These are phyloP conservation scores for Zaprionus bogoriensis DNA, from an alignment of 2,888 invertebrate species.

Conservation along the genomic window DNA sequence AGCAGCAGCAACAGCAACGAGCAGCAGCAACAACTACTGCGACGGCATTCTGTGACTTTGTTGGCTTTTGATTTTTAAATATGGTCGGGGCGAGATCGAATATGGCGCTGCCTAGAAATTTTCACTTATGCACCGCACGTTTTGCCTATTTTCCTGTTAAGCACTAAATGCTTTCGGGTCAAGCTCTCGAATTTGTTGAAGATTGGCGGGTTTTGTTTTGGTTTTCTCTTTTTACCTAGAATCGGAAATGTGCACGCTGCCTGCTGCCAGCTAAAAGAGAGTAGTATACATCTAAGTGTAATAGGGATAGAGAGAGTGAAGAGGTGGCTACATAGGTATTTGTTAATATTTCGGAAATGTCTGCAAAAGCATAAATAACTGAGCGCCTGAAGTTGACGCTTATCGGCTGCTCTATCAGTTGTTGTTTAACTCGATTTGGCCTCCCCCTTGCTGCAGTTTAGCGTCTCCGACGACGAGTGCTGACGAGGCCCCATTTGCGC, in stretches of 20 bases:
- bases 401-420: constrained; percentile 14
- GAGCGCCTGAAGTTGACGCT: no score
- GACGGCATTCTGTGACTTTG: constrained; percentile 57
- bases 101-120: constrained; percentile 61
- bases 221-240: constrained; percentile 62
- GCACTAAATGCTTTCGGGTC: constrained; percentile 65
- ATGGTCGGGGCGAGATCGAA: constrained; percentile 62
- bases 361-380: no score
- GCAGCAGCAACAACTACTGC: constrained; percentile 10
- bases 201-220: constrained; percentile 20
- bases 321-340: no score
- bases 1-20: constrained; percentile 20
- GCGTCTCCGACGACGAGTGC: not conserved
- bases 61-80: constrained; percentile 53
- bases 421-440: not conserved
- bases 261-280: not conserved
- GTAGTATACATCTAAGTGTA: no score
- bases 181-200: constrained; percentile 57
- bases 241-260: not conserved
- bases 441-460: not conserved
- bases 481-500: constrained; percentile 12
- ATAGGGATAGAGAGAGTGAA: not conserved
- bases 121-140: constrained; percentile 74
- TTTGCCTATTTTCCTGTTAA: constrained; percentile 70
- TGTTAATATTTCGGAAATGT: no score